Conservation (phyloP, 2,113 vertebrate species). For the Macquaria ambigua region DNA sequence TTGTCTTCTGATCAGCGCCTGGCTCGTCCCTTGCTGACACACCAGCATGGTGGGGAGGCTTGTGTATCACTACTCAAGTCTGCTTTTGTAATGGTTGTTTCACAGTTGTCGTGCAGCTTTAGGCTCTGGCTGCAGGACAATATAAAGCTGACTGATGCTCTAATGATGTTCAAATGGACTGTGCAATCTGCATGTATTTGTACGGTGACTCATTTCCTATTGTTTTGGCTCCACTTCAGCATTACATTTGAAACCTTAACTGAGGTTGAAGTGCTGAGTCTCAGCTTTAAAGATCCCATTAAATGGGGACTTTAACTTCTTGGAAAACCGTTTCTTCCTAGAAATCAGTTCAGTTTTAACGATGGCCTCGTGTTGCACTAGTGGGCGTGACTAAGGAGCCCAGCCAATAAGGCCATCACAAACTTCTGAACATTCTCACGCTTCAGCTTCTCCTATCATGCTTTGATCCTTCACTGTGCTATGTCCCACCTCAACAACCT, state of each 20-base stretch:
- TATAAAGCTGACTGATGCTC: conserved; percentile 42
- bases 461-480: neutral
- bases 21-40: conserved; percentile 59
- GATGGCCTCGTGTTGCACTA: neutral
- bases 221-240: conserved; percentile 18
- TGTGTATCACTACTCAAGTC: conserved; percentile 55
- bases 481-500: neutral
- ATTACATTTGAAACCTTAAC: conserved; percentile 1
- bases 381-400: neutral
- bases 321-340: neutral
- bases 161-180: conserved; percentile 35
- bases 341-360: neutral
- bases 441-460: neutral
- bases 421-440: neutral
- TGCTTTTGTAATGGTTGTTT: conserved; percentile 65
- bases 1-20: conserved; percentile 50
- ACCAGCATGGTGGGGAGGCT: conserved; percentile 50
- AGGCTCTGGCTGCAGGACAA: conserved; percentile 58
- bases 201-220: conserved; percentile 37
- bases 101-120: conserved; percentile 63
- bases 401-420: neutral
- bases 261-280: conserved; percentile 2
- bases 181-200: conserved; percentile 47
- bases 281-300: conserved; percentile 23
- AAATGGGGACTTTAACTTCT: neutral